A percentile compares a stretch with the other conserved stretches of the same genome.
Conservation (phyloP, 2,888 invertebrate genomes). For the Drosophila emarginata region DNA sequence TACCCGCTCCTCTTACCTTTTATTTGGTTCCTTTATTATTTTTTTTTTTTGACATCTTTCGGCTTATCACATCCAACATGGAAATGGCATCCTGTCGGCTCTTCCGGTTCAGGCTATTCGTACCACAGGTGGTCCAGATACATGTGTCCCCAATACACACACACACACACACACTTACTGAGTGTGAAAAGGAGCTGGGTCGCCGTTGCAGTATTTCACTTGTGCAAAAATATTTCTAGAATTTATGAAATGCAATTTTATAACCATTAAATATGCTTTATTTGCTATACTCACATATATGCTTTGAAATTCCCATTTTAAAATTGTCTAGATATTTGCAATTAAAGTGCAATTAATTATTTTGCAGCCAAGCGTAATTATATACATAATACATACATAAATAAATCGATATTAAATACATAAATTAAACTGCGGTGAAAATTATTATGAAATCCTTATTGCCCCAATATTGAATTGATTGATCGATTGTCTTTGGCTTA, state of each 20-base stretch:
- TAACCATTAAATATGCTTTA: neutral
- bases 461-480: too few species aligned
- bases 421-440: too few species aligned
- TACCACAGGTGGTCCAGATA: constrained; percentile 46
- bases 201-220: neutral
- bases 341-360: constrained; percentile 1
- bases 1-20: constrained; percentile 22
- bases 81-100: constrained; percentile 63
- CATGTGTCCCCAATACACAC: constrained; percentile 20
- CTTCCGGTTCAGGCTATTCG: constrained; percentile 52
- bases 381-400: neutral
- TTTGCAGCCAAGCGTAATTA: neutral
- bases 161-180: neutral
- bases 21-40: neutral
- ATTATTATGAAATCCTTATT: too few species aligned
- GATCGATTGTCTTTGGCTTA: too few species aligned
- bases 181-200: neutral
- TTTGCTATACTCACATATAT: neutral
- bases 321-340: neutral
- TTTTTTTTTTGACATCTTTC: constrained; percentile 11
- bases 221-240: constrained; percentile 4
- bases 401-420: too few species aligned
- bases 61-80: constrained; percentile 57
- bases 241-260: neutral
- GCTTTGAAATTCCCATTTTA: neutral